Conservation (phyloP, 2,797 vertebrate genomes). For the Perodicticus potto region DNA sequence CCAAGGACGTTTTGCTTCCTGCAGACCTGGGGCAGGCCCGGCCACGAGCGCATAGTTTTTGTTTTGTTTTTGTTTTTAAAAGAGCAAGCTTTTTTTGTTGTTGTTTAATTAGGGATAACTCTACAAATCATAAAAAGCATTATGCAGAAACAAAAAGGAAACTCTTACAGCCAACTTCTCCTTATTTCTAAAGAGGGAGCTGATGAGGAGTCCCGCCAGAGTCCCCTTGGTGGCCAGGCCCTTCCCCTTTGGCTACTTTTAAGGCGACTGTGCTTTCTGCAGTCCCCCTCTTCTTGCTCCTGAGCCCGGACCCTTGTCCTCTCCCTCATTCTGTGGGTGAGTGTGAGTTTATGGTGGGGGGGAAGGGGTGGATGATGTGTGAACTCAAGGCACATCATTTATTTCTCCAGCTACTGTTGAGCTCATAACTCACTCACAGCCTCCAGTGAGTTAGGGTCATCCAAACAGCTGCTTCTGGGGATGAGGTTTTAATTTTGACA, state of each 20-base stretch:
- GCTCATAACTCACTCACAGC: constrained; percentile 73
- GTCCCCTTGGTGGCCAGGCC: neutral
- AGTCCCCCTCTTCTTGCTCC: neutral
- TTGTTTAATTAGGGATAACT: constrained; percentile 59
- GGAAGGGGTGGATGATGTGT: constrained; percentile 66
- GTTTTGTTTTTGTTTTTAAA: neutral
- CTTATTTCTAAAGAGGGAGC: neutral
- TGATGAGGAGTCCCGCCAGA: neutral
- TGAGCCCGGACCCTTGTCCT: neutral
- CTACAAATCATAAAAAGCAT: neutral
- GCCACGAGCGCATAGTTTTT: neutral
- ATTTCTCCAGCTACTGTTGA: constrained; percentile 78
- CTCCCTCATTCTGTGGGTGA: neutral
- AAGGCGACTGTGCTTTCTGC: constrained; percentile 12
- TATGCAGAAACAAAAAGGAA: constrained; percentile 36
- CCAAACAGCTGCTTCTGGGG: constrained; percentile 32
- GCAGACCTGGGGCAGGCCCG: neutral
- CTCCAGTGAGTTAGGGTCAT: constrained; percentile 65
- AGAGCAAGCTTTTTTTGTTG: constrained; percentile 3
- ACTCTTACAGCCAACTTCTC: constrained; percentile 37
- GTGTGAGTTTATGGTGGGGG: constrained; percentile 71
- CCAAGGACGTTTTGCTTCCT: neutral
- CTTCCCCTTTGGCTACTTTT: neutral
- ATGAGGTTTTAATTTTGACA: constrained; percentile 67
- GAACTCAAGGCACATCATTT: constrained; percentile 76